Evolutionary conservation across 1,140 invertebrate species (phyloP).

Genomic region (Drosophila paulistorum): DNA sequence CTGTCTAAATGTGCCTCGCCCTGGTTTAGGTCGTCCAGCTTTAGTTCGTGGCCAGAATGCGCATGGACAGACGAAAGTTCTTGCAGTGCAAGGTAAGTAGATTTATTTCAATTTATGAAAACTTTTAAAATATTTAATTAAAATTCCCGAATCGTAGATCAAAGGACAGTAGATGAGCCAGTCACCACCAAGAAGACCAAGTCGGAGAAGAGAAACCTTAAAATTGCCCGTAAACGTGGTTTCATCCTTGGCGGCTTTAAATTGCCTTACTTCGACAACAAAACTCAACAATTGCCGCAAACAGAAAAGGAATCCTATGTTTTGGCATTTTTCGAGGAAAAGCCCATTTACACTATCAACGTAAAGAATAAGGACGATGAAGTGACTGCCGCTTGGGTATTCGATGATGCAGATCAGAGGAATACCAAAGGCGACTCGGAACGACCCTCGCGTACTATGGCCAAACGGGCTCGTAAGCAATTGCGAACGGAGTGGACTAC

Average conservation of each 20-base stretch:
- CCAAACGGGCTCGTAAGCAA: constrained; percentile 59
- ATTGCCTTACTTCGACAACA: constrained; percentile 49
- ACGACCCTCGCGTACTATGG: too few species aligned
- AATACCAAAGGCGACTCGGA: too few species aligned
- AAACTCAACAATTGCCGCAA: constrained; percentile 47
- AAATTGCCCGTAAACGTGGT: constrained; percentile 58
- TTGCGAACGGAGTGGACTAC: constrained; percentile 51
- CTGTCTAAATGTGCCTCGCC: too few species aligned
- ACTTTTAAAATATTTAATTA: neutral
- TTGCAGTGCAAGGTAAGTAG: neutral
- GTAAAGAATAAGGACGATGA: constrained; percentile 57
- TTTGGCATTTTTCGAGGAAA: constrained; percentile 65
- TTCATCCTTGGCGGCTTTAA: constrained; percentile 59
- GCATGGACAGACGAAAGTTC: neutral
- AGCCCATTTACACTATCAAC: constrained; percentile 65
- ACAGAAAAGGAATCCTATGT: constrained; percentile 66
- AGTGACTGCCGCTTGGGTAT: constrained; percentile 28
- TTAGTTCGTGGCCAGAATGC: too few species aligned
- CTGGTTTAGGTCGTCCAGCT: too few species aligned
- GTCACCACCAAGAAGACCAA: constrained; percentile 30
- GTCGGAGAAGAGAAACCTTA: constrained; percentile 59
- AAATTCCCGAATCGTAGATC: neutral
- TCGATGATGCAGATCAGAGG: constrained; percentile 37
- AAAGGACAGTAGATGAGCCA: neutral
- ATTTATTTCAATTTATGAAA: neutral